These are phyloP conservation scores for Oryzias woworae DNA, from an alignment of 2,113 vertebrate genomes.

Conservation along the genomic window DNA sequence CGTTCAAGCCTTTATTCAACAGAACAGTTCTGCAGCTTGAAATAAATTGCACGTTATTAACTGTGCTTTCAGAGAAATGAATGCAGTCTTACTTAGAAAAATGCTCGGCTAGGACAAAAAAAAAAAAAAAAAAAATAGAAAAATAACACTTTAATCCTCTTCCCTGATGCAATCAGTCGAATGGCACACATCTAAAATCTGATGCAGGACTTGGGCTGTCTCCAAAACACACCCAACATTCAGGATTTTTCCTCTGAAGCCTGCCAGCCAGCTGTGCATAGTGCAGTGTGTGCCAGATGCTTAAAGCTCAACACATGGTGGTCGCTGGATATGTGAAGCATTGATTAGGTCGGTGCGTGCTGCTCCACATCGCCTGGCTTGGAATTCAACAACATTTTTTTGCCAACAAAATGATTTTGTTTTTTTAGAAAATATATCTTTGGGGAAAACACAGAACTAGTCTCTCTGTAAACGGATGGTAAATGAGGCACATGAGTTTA, in stretches of 20 bases:
- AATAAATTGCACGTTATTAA: constrained; percentile 53
- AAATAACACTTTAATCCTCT: constrained; percentile 60
- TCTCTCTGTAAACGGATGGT: too few relatives aligned
- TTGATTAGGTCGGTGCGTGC: constrained; percentile 32
- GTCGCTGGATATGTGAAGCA: constrained; percentile 34
- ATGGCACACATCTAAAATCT: constrained; percentile 55
- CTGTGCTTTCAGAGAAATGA: constrained; percentile 49
- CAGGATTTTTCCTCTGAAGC: constrained; percentile 51
- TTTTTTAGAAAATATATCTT: constrained; percentile 2
- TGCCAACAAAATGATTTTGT: constrained; percentile 3
- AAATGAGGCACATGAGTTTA: too few relatives aligned
- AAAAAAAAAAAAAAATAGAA: constrained; percentile 45
- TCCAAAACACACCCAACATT: constrained; percentile 49
- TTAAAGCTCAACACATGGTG: constrained; percentile 40
- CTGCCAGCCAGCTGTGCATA: constrained; percentile 54
- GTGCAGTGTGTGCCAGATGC: constrained; percentile 44
- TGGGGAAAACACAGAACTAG: too few relatives aligned
- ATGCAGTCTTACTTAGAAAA: constrained; percentile 46
- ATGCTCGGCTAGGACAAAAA: constrained; percentile 49
- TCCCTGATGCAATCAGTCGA: constrained; percentile 56
- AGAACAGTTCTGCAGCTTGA: constrained; percentile 23
- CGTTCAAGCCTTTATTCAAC: constrained; percentile 47
- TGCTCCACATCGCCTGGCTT: constrained; percentile 10
- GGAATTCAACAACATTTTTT: constrained; percentile 3
- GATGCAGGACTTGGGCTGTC: constrained; percentile 46